Conservation (phyloP, 2,888 invertebrate genomes). For the Clitarchus hookeri region DNA sequence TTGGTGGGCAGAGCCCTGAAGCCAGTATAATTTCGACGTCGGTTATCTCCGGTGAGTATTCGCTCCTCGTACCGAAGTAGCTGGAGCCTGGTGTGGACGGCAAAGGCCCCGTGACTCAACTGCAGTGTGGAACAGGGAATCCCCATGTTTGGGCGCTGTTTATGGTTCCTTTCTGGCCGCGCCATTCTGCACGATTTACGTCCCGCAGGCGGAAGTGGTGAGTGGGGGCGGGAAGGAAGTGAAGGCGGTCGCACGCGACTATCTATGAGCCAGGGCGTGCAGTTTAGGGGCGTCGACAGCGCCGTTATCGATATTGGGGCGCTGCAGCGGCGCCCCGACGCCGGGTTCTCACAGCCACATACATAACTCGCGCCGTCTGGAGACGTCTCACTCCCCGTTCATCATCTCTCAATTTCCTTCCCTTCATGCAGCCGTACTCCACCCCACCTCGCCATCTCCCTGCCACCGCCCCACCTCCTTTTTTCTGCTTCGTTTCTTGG, state of each 20-base stretch:
- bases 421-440: background rate
- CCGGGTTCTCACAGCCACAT: background rate
- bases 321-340: background rate
- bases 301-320: background rate
- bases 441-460: background rate
- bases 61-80: too few species aligned
- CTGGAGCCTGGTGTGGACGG: too few species aligned
- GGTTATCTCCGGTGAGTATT: too few species aligned
- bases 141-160: background rate
- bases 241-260: too few species aligned
- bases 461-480: background rate
- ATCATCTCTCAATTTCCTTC: conserved; percentile 27
- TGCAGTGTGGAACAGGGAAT: background rate
- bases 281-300: background rate
- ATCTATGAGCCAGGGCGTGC: background rate
- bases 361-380: conserved; percentile 11
- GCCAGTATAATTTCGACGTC: too few species aligned
- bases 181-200: background rate
- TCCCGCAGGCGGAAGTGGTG: background rate
- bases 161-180: background rate
- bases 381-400: conserved; percentile 16
- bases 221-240: background rate
- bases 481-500: conserved; percentile 12
- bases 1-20: too few species aligned
- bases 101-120: too few species aligned